Evolutionary conservation across 2,797 vertebrate species (phyloP).

Genomic region (Perdix hodgsoniae): DNA sequence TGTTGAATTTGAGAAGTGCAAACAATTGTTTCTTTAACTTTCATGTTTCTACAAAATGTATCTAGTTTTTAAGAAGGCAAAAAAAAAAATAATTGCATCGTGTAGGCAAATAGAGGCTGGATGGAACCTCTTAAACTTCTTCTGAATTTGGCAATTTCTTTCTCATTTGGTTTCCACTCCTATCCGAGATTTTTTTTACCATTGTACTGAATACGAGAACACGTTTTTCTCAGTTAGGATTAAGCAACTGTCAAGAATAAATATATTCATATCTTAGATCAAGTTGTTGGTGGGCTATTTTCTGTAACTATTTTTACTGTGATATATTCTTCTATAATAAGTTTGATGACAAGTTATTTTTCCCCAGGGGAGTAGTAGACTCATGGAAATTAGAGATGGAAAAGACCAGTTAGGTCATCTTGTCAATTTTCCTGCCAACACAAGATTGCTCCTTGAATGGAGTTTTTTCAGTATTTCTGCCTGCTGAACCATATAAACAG

Average conservation of each 20-base stretch:
- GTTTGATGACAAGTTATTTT: slow-evolving; percentile 68
- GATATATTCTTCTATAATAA: slow-evolving; percentile 31
- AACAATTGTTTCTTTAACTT: background rate
- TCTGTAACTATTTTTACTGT: slow-evolving; percentile 56
- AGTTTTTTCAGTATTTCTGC: slow-evolving; percentile 14
- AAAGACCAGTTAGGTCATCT: slow-evolving; percentile 51
- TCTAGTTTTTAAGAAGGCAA: background rate
- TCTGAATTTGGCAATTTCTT: background rate
- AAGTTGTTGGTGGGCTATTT: slow-evolving; percentile 20
- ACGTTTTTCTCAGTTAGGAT: slow-evolving; percentile 23
- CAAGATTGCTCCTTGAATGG: slow-evolving; percentile 16
- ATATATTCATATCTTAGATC: slow-evolving; percentile 22
- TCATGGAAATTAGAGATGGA: slow-evolving; percentile 51
- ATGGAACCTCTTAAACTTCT: background rate
- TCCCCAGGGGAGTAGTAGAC: slow-evolving; percentile 22
- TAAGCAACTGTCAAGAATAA: slow-evolving; percentile 25
- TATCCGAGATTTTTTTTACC: slow-evolving; percentile 5
- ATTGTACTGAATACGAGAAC: background rate
- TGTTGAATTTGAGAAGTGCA: background rate
- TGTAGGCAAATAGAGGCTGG: background rate
- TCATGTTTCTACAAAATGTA: background rate
- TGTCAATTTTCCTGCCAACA: slow-evolving; percentile 61
- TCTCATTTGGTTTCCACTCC: background rate
- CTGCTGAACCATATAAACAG: background rate
- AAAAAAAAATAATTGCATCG: background rate